Evolutionary conservation across 2,113 vertebrate genomes (phyloP).

Genomic region (Orthonyx spaldingii): DNA sequence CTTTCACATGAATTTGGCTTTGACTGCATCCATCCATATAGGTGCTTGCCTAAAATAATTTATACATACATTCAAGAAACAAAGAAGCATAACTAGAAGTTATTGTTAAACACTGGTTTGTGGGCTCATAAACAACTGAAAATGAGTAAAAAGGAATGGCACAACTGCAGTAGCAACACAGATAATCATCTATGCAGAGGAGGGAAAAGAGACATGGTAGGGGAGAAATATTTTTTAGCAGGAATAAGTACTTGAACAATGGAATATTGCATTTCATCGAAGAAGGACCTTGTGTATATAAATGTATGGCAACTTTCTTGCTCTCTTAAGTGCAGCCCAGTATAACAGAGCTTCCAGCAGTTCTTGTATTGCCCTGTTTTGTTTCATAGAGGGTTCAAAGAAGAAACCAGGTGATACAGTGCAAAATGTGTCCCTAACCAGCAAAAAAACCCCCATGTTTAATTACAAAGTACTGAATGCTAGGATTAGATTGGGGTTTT

Average conservation of each 20-base stretch:
- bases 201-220: not conserved
- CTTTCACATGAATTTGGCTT: not conserved
- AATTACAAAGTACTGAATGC: not conserved
- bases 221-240: not conserved
- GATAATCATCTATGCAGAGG: not conserved
- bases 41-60: not conserved
- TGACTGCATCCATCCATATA: not conserved
- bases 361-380: not conserved
- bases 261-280: not conserved
- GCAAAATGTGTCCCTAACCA: not conserved
- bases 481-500: not conserved
- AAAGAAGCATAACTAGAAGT: not conserved
- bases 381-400: not conserved
- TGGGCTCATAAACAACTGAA: not conserved
- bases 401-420: not conserved
- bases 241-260: not conserved
- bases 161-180: not conserved
- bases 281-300: not conserved
- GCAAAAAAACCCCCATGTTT: rapidly evolving
- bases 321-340: not conserved
- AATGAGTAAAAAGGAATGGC: not conserved
- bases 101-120: not conserved
- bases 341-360: not conserved
- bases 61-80: not conserved
- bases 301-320: not conserved